phyloP scores from a whole-genome alignment of 2,888 invertebrate species.

The Alentia gelatinosa region DNA sequence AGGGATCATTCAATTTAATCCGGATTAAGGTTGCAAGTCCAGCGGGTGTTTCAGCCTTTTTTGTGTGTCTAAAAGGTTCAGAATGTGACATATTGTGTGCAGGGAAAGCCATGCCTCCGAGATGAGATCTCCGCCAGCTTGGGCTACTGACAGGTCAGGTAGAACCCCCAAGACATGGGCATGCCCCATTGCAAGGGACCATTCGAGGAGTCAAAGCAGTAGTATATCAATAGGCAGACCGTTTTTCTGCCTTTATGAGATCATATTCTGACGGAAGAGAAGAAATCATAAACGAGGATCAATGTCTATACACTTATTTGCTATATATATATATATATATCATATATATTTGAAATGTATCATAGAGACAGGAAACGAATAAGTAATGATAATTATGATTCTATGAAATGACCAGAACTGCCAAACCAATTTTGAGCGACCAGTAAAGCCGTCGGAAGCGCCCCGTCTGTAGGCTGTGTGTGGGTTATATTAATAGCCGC shows the following conservation, averaged over 20 bases:
- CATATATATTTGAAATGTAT: constrained; percentile 39
- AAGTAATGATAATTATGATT: neutral
- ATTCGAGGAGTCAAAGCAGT: constrained; percentile 9
- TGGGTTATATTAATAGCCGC: neutral
- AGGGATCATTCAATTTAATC: neutral
- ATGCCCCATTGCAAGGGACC: neutral
- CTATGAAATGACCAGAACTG: constrained; percentile 6
- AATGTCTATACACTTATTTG: constrained; percentile 16
- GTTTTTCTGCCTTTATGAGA: constrained; percentile 1
- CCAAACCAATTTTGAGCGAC: neutral
- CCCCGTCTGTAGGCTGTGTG: neutral
- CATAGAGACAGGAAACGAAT: neutral
- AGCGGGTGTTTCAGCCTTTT: no score
- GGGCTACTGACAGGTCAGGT: constrained; percentile 9
- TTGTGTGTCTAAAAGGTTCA: neutral
- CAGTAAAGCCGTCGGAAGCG: neutral
- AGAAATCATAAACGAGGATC: neutral
- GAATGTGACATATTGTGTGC: neutral
- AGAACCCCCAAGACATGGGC: neutral
- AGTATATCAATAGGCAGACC: neutral
- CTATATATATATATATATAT: constrained; percentile 4
- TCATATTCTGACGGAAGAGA: neutral
- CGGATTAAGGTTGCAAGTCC: neutral
- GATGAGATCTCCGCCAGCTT: neutral
- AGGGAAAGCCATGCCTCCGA: neutral